A percentile compares a stretch with the other conserved stretches of the same genome.
phyloP scores from a whole-genome alignment of 1,140 invertebrate genomes.

The Thalassaphorura encarpata region DNA sequence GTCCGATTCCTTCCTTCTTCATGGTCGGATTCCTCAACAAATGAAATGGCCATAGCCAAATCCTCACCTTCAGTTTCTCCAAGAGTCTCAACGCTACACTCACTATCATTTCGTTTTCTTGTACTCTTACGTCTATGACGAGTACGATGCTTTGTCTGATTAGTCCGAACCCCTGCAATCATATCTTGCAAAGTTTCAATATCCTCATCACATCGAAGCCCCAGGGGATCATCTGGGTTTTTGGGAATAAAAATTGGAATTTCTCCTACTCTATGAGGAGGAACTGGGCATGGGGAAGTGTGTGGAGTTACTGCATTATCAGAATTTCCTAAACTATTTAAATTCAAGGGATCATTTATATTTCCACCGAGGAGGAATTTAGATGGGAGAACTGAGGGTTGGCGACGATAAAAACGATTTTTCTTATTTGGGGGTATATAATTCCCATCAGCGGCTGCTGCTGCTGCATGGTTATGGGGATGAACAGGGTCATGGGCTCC shows the following conservation, averaged over 20 bases:
- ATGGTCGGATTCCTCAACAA: background rate
- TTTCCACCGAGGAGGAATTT: constrained; percentile 92
- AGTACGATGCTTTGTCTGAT: constrained; percentile 53
- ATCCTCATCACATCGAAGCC: constrained; percentile 52
- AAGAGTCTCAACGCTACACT: constrained; percentile 19
- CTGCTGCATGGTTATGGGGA: too few species aligned
- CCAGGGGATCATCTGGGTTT: constrained; percentile 82
- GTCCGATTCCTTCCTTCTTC: background rate
- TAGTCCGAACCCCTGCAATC: constrained; percentile 47
- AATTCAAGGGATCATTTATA: constrained; percentile 86
- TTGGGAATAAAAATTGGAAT: constrained; percentile 85
- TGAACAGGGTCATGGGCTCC: too few species aligned
- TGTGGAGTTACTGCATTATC: constrained; percentile 72
- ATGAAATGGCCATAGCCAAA: background rate
- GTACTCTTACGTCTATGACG: constrained; percentile 44
- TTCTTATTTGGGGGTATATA: constrained; percentile 30
- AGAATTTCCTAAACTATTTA: constrained; percentile 67
- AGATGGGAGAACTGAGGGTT: constrained; percentile 58
- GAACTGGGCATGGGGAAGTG: constrained; percentile 77
- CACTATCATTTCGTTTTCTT: constrained; percentile 42
- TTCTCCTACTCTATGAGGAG: constrained; percentile 64
- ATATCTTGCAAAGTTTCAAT: background rate
- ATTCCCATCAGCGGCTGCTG: constrained; percentile 15
- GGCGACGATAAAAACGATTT: constrained; percentile 12
- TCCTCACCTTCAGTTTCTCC: constrained; percentile 4